Base-by-base conservation (phyloP, 2,113 vertebrate genomes). In the Corapipo altera region DNA sequence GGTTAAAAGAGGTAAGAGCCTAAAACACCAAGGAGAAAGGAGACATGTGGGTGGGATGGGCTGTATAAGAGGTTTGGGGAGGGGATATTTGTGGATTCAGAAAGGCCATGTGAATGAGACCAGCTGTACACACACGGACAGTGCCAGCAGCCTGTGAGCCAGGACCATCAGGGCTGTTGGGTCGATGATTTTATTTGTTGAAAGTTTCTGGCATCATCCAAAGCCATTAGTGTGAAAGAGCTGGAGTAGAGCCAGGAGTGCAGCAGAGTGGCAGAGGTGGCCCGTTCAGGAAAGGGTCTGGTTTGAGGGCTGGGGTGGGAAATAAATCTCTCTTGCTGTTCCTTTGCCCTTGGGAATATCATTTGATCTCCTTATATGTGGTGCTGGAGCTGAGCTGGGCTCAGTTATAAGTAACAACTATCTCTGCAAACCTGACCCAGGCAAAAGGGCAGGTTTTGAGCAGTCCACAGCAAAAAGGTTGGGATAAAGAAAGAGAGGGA, bases 1-100 rank as follows among this genome's bases (percentile, higher is more conserved):
- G 55, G 71, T 85, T 69, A 39, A 27, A 61, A 70, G 82, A 96
- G 95, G 94, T 96, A 91, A 95, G 94, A 89, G 77, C 84, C 70
- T 71, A n/a, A 9, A 71, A 27, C 13, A 11, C n/a, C 35, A 2
- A n/a, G 81, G 57, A 52, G 11, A 73, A 71, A 37, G 33, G 61
- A 89, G 78, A 30, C 21, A 5, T 3, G 0, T 1, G 32, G 39
- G 72, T 2, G 35, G 77, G 61, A 39, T 22, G 62, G 64, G 39
- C 27, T 88, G 48, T n/a, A 0, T 17, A 33, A n/a, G 59, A 75
- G 79, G 4, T 49, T 71, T 7, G 16, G 55, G 22, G 46, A 21
- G 22, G 27, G 22, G 19, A 10, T 81, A 51, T 89, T 44, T 79
- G 74, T 73, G 66, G 62, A 61, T 91, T 14, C 62, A 66, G 77